Evolutionary conservation across 2,113 vertebrate genomes (phyloP).

Genomic region (Ceyx margarethae): DNA sequence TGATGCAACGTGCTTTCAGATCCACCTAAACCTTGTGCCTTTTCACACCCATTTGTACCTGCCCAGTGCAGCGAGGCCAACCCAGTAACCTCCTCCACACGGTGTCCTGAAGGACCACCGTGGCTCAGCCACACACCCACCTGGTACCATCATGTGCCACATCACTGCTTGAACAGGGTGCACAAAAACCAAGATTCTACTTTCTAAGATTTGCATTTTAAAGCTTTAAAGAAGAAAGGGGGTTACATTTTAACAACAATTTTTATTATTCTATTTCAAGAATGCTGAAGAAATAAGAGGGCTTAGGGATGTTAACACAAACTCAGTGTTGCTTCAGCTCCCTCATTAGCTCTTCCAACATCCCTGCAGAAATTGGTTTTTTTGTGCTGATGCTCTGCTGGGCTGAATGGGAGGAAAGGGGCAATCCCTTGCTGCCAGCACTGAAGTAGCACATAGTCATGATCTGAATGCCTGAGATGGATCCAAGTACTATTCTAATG

Average conservation of each 20-base stretch:
- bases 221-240: not conserved
- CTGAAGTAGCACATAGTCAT: not conserved
- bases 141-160: not conserved
- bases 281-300: not conserved
- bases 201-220: not conserved
- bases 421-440: not conserved
- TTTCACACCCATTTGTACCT: not conserved
- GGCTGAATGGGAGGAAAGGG: not conserved
- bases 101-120: not conserved
- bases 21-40: too few relatives aligned
- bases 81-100: fast-evolving
- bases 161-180: not conserved
- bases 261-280: not conserved
- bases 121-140: fast-evolving
- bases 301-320: not conserved
- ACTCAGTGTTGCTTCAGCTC: not conserved
- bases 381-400: not conserved
- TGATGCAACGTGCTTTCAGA: not conserved
- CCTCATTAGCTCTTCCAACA: not conserved
- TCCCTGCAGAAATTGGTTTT: not conserved
- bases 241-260: not conserved
- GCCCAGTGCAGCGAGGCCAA: not conserved
- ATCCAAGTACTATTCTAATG: not conserved
- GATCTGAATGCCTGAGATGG: not conserved
- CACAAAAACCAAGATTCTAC: fast-evolving